Evolutionary conservation across 2,113 vertebrate species (phyloP), one percentile per base, ranked within the genome.

Genomic region (Isurus oxyrinchus): DNA sequence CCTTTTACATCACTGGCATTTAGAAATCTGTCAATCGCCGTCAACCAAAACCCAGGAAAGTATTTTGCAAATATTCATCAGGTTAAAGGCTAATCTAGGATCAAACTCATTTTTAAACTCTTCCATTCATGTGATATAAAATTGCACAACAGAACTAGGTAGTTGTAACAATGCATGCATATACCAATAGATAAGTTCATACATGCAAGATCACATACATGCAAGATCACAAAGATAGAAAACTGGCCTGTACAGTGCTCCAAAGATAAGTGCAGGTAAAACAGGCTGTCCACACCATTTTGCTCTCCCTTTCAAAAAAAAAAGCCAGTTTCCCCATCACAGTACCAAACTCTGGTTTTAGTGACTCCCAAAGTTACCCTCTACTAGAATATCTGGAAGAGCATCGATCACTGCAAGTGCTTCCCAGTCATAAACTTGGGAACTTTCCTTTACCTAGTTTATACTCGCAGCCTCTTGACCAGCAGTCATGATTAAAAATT

Each of bases 21-120:
- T 49, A 49, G 44, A 49, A 49, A 49, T 49, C 44, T 49, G 44
- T 49, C 44, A 49, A 49, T 49, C 44, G 44, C 44, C 44, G 44
- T 49, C 44, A 49, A 49, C 1, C 44, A 49, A 31, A 8, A 14
- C 31, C 21, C 5, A 53, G 53, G 10, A 14, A 91, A 59, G 0
- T 57, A 91, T 35, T 91, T 91, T 59, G 31, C 87, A 90, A 91
- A 91, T 59, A n/a, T 88, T 25, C 14, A 61, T 93, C 88, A 61
- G 88, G 40, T n/a, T 0, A 35, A 93, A 94, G 14, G 5, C 35
- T 23, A 16, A 63, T 40, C 16, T 63, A 21, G 31, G 31, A 94
- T 63, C 87, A 94, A 63, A 94, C 21, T 63, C 59, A 40, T 61
- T 63, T 63, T 44, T 40, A 66, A 94, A 63, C 13, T 19, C 31